phyloP scores from a whole-genome alignment of 2,797 vertebrate genomes.

The Okamejei kenojei region DNA sequence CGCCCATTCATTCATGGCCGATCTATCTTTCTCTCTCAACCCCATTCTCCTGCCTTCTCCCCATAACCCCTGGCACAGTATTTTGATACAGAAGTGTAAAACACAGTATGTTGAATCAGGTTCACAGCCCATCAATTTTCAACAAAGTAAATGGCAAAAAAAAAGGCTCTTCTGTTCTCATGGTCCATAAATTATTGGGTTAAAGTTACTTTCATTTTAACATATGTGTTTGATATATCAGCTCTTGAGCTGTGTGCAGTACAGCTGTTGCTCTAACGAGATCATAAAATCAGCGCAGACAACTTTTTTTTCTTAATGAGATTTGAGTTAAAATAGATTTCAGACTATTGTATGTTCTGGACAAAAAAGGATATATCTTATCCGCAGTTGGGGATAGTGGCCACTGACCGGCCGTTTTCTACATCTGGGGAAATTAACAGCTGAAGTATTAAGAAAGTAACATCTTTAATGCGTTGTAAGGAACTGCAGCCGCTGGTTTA shows the following conservation, averaged over 20 bases:
- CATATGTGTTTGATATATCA: not conserved
- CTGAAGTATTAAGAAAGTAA: not conserved
- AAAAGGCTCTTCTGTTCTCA: not conserved
- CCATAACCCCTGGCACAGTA: too few species aligned
- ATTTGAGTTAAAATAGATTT: not conserved
- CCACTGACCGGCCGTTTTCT: not conserved
- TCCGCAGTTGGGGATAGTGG: too few species aligned
- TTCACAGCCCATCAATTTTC: not conserved
- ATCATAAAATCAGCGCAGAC: not conserved
- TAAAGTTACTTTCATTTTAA: not conserved
- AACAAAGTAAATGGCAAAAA: not conserved
- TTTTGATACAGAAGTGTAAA: too few species aligned
- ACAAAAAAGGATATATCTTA: too few species aligned
- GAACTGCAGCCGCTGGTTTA: too few species aligned
- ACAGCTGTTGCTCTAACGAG: not conserved
- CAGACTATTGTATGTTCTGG: not conserved
- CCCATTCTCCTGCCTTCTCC: too few species aligned
- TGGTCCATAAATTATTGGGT: not conserved
- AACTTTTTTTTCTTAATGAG: not conserved
- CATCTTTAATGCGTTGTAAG: not conserved
- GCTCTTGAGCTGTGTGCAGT: too few species aligned
- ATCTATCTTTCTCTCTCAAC: too few species aligned
- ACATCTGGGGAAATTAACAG: not conserved
- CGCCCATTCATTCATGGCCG: too few species aligned
- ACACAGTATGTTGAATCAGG: not conserved